phyloP scores from a whole-genome alignment of 2,797 vertebrate genomes.

The Acipenser oxyrinchus region DNA sequence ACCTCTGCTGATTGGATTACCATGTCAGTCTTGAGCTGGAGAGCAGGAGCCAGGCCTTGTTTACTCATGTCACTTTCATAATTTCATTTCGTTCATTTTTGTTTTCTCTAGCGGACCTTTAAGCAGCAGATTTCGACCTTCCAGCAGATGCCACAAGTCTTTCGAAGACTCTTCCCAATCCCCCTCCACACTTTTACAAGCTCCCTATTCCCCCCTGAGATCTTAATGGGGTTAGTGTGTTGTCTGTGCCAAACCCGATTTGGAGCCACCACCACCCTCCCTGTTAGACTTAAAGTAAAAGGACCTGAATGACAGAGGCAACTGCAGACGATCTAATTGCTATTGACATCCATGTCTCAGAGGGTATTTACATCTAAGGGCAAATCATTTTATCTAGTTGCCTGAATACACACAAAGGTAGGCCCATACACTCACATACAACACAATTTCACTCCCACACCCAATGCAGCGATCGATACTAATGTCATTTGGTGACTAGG shows the following conservation, averaged over 20 bases:
- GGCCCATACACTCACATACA: constrained; percentile 47
- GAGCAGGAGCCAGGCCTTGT: constrained; percentile 55
- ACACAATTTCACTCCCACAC: constrained; percentile 44
- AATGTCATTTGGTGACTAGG: constrained; percentile 57
- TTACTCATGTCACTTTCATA: constrained; percentile 51
- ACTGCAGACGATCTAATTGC: constrained; percentile 71
- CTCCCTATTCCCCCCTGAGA: constrained; percentile 42
- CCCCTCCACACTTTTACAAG: constrained; percentile 31
- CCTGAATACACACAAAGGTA: constrained; percentile 67
- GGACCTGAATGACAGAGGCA: constrained; percentile 54
- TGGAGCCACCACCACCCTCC: constrained; percentile 41
- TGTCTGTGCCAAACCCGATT: constrained; percentile 68
- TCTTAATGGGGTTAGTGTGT: constrained; percentile 66
- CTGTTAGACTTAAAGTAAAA: not conserved
- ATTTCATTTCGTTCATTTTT: constrained; percentile 63
- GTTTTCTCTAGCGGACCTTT: constrained; percentile 31
- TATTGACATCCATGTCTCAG: constrained; percentile 75
- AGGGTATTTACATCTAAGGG: constrained; percentile 79
- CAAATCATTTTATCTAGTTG: constrained; percentile 77
- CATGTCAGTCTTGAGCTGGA: constrained; percentile 58
- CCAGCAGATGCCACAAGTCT: constrained; percentile 61
- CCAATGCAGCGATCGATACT: constrained; percentile 63
- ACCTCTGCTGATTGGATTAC: constrained; percentile 67
- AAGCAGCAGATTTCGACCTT: constrained; percentile 61
- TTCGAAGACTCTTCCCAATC: constrained; percentile 52